phyloP scores from a whole-genome alignment of 2,888 invertebrate species.

The Sericinus montela region DNA sequence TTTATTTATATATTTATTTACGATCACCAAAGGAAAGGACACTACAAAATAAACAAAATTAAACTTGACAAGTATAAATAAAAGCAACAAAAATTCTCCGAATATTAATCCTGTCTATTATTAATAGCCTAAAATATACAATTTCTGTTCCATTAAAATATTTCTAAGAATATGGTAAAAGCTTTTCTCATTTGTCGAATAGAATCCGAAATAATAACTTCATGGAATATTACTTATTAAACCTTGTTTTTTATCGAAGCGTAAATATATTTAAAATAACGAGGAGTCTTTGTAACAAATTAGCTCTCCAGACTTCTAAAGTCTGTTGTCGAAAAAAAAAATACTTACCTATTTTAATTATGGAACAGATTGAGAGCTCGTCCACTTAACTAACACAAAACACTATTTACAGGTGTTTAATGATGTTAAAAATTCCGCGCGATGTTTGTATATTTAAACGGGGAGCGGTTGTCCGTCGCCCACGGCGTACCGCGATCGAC shows the following conservation, averaged over 20 bases:
- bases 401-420: background rate
- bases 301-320: background rate
- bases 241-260: background rate
- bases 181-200: too few species aligned
- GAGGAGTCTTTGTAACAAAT: background rate
- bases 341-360: background rate
- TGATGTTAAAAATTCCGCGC: background rate
- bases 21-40: too few species aligned
- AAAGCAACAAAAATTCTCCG: too few species aligned
- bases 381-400: background rate
- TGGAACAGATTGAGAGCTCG: background rate
- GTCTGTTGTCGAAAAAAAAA: background rate
- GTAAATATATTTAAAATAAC: background rate
- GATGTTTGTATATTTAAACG: background rate
- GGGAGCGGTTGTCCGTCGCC: background rate
- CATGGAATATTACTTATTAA: too few species aligned
- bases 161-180: too few species aligned
- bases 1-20: too few species aligned
- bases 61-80: too few species aligned
- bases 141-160: too few species aligned
- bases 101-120: too few species aligned
- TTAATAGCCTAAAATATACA: too few species aligned
- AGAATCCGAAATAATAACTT: too few species aligned
- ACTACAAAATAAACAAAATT: too few species aligned
- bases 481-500: conserved; percentile 31